Percentiles rank a stretch among this genome's conserved stretches.
Conservation (phyloP, 2,113 vertebrate genomes). For the Tetrao urogallus region DNA sequence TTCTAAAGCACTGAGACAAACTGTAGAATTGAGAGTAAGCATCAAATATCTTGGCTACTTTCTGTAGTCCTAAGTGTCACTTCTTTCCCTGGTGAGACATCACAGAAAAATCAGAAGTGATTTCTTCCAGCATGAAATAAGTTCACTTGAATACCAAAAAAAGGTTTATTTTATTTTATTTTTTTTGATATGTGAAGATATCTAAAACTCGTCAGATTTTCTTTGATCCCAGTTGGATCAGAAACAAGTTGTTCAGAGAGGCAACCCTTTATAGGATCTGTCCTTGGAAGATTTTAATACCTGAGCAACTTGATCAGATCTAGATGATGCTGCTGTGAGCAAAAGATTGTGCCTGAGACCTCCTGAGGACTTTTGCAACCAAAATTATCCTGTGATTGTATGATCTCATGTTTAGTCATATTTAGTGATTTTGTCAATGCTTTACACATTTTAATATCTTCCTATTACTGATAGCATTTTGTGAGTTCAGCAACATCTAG, state of each 20-base stretch:
- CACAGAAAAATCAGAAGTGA: neutral
- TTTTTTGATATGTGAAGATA: neutral
- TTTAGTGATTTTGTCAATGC: neutral
- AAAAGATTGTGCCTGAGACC: neutral
- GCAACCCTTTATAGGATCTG: accelerated
- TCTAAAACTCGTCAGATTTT: accelerated
- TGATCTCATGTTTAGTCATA: neutral
- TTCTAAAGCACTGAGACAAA: neutral
- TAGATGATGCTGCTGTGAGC: neutral
- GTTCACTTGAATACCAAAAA: neutral
- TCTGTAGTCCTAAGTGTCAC: neutral
- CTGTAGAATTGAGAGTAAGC: neutral
- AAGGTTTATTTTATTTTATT: neutral
- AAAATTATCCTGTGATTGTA: neutral
- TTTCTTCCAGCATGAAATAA: neutral
- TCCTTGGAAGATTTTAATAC: neutral
- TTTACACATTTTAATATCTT: neutral
- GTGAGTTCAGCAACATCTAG: neutral
- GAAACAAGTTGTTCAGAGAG: neutral
- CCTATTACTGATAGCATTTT: neutral
- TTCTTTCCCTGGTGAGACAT: neutral
- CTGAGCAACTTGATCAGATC: neutral
- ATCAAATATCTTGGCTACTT: neutral
- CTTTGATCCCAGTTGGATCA: neutral
- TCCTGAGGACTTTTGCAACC: neutral